Evolutionary conservation across 2,113 vertebrate species (phyloP).

Genomic region (Vulpes vulpes): DNA sequence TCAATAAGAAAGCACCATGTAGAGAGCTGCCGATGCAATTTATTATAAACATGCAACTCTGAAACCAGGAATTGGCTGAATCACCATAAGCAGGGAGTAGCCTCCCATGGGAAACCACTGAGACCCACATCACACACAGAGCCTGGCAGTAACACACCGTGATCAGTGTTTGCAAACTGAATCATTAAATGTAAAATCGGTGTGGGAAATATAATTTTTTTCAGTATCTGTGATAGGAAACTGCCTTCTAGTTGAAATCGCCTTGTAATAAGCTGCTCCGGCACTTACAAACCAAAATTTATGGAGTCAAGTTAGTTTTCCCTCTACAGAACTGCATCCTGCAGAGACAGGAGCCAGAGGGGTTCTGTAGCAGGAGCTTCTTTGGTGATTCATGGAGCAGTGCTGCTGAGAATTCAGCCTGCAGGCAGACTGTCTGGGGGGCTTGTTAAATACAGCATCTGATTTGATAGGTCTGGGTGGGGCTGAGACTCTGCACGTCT

Average conservation of each 20-base stretch:
- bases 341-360: background rate
- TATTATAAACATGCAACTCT: background rate
- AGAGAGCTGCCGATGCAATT: background rate
- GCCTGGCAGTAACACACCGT: background rate
- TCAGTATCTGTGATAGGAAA: background rate
- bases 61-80: background rate
- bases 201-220: background rate
- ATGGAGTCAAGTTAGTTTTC: background rate
- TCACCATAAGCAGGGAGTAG: background rate
- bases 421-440: background rate
- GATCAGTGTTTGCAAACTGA: background rate
- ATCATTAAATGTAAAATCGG: background rate
- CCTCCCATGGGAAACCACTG: background rate
- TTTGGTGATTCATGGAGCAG: background rate
- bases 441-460: background rate
- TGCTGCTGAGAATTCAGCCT: background rate
- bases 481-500: background rate
- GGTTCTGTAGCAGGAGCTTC: background rate
- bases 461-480: background rate
- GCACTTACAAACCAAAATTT: background rate
- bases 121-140: background rate
- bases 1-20: background rate
- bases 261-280: background rate
- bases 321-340: background rate
- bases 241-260: background rate